Percentiles rank a stretch among this genome's conserved stretches.
phyloP scores from a whole-genome alignment of 2,888 invertebrate genomes.

The Eucera pruinosa region DNA sequence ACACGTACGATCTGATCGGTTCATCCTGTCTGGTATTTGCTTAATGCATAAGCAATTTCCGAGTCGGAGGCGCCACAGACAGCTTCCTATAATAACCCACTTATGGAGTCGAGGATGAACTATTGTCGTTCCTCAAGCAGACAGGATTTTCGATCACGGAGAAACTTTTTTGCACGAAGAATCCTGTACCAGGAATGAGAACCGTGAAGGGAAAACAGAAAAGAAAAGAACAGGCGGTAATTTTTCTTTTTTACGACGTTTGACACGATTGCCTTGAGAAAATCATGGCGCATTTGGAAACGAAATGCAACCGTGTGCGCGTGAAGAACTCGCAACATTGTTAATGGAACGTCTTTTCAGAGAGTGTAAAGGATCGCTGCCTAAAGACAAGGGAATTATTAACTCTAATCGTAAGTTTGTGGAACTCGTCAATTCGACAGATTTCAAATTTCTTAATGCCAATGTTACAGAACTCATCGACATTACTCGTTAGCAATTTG shows the following conservation, averaged over 20 bases:
- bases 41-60: constrained; percentile 82
- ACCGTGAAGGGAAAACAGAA: neutral
- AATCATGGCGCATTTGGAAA: constrained; percentile 27
- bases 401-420: no score
- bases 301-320: no score
- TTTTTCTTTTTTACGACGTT: constrained; percentile 4
- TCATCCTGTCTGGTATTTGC: constrained; percentile 75
- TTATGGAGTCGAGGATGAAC: constrained; percentile 74
- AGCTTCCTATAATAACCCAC: constrained; percentile 81
- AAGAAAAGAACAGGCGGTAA: constrained; percentile 3
- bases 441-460: no score
- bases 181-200: neutral
- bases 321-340: no score
- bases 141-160: constrained; percentile 31
- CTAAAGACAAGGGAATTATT: no score
- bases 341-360: no score
- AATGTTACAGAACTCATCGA: no score
- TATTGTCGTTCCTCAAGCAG: constrained; percentile 67
- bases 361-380: no score
- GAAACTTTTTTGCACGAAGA: neutral
- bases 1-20: constrained; percentile 45
- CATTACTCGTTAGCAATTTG: no score
- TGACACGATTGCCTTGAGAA: constrained; percentile 1
- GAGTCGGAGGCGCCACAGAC: constrained; percentile 76
- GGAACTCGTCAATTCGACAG: no score